phyloP scores from a whole-genome alignment of 2,797 vertebrate genomes.

The Eremophila alpestris region DNA sequence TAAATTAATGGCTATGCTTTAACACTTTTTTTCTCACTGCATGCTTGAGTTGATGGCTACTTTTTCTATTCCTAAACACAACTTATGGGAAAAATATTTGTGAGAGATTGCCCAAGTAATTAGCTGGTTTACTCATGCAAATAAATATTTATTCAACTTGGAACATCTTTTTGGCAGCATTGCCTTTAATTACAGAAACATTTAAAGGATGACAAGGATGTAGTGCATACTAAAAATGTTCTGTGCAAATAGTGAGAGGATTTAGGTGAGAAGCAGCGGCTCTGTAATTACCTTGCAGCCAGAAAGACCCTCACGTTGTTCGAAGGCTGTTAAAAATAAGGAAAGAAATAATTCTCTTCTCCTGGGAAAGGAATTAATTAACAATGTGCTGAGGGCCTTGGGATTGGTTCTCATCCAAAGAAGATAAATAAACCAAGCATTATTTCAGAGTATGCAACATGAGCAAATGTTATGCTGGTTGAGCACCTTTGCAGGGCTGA shows the following conservation, averaged over 20 bases:
- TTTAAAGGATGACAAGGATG: constrained; percentile 26
- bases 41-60: not conserved
- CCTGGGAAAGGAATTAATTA: constrained; percentile 52
- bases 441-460: not conserved
- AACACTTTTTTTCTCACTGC: not conserved
- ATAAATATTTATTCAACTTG: constrained; percentile 7
- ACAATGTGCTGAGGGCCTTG: not conserved
- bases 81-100: not conserved
- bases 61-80: not conserved
- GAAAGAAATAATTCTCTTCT: constrained; percentile 44
- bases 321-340: constrained; percentile 50
- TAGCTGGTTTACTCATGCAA: constrained; percentile 29
- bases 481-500: not conserved
- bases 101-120: constrained; percentile 18
- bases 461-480: not conserved
- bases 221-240: constrained; percentile 24
- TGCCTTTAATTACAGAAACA: constrained; percentile 48
- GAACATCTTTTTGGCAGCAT: constrained; percentile 45
- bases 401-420: constrained; percentile 23
- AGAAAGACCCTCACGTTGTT: constrained; percentile 30
- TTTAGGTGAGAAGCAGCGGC: constrained; percentile 42
- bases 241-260: not conserved
- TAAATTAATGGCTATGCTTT: not conserved
- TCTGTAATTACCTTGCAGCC: constrained; percentile 61
- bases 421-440: constrained; percentile 39